Evolutionary conservation across 53 echinoderm and acorn worm genomes (phyloP), one percentile per base, ranked within the genome.

Genomic region (Actinopyga echinites): DNA sequence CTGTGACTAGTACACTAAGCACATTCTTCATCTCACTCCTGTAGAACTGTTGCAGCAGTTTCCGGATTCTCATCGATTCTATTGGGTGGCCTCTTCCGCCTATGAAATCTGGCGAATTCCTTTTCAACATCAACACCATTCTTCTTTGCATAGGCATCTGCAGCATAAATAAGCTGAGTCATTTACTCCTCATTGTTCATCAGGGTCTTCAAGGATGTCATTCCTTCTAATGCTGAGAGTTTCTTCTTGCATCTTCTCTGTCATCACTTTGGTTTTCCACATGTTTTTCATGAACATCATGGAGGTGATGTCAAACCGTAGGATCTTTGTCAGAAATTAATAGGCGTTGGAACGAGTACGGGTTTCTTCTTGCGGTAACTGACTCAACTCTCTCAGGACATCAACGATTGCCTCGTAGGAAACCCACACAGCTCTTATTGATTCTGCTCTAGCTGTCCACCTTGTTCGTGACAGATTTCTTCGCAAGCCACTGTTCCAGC

Each of bases 1-100:
- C 58, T 25, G 58, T 58, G n/a, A 58, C 58, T 4, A 58, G 58
- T 5, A 4, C 58, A 25, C 58, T 58, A 9, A 58, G 58, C 4
- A 58, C 58, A 58, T 58, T 58, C 58, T 58, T 58, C 58, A 58
- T 58, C 58, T 58, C 58, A 58, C 58, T 25, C 25, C 58, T 58
- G 58, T 58, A 58, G 58, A 58, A 5, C 4, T 58, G 58, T 9
- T 58, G 58, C 58, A 58, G 58, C 58, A 58, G 25, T 58, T 58
- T 25, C 25, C 4, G 58, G 5, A 25, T 58, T 58, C 58, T 58
- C 58, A 21, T 58, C 25, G 58, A 58, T 58, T 58, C 58, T 58
- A 4, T 9, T 58, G 58, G 21, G 58, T 58, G 4, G 58, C 58
- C 8, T 58, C 25, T 25, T 58, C 5, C 5, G 3, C 3, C 58